Evolutionary conservation across 2,113 vertebrate species (phyloP).

Genomic region (Aptenodytes forsteri): DNA sequence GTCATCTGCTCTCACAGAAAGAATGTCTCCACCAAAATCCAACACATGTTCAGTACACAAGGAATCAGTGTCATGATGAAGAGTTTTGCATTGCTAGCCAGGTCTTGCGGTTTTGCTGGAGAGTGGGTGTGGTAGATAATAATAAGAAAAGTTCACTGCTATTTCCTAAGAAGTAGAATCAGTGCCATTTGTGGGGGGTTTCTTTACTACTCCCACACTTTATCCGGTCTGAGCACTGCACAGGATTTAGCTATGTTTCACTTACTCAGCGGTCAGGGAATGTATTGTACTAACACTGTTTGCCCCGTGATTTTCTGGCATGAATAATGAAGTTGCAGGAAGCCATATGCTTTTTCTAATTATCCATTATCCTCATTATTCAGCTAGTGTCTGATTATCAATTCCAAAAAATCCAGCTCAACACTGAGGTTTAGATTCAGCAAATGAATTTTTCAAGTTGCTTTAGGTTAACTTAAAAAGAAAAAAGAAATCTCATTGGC

Average conservation of each 20-base stretch:
- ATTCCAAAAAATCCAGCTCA: background rate
- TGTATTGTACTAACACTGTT: background rate
- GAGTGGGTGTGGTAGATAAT: background rate
- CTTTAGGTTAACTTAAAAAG: background rate
- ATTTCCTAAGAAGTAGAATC: background rate
- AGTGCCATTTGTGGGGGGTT: background rate
- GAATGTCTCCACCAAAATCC: background rate
- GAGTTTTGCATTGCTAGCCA: background rate
- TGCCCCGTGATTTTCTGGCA: background rate
- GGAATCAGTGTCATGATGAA: background rate
- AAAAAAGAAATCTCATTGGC: background rate
- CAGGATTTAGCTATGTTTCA: background rate
- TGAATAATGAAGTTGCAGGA: background rate
- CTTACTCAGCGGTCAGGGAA: background rate
- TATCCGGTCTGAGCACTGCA: background rate
- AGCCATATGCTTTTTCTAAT: background rate
- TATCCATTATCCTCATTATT: background rate
- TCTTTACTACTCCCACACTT: background rate
- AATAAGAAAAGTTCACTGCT: background rate
- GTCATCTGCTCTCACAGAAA: background rate
- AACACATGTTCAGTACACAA: fast-evolving
- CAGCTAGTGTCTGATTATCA: background rate
- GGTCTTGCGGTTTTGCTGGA: background rate
- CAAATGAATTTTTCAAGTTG: slow-evolving; percentile 23
- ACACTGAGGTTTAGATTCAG: background rate